Evolutionary conservation across 2,113 vertebrate species (phyloP).

Genomic region (Rhinopithecus roxellana): DNA sequence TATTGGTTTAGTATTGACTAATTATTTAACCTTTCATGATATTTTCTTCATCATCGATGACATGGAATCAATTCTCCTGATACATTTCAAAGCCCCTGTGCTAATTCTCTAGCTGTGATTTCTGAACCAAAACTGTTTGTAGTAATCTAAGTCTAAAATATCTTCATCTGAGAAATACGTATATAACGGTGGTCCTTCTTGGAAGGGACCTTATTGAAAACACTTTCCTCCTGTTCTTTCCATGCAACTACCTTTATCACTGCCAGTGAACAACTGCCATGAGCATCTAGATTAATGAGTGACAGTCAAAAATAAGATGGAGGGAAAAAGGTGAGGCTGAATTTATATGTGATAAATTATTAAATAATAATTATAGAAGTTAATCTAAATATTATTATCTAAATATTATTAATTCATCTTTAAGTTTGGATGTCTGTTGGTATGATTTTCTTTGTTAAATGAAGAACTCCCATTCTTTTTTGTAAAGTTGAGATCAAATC

Average conservation of each 20-base stretch:
- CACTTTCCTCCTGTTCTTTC: background rate
- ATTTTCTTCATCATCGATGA: conserved; percentile 56
- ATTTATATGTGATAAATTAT: background rate
- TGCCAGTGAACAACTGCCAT: background rate
- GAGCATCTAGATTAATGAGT: background rate
- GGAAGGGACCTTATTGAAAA: background rate
- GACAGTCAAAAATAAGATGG: background rate
- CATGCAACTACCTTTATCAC: background rate
- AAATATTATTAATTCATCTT: background rate
- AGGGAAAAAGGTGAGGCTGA: conserved; percentile 18
- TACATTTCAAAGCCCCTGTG: background rate
- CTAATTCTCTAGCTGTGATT: conserved; percentile 54
- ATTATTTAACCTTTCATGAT: conserved; percentile 52
- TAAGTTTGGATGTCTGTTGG: background rate
- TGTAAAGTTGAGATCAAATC: background rate
- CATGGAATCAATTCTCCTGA: conserved; percentile 54
- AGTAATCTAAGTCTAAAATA: conserved; percentile 16
- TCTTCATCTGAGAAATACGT: conserved; percentile 43
- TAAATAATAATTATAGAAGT: background rate
- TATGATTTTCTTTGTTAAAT: conserved; percentile 21
- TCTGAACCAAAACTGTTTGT: background rate
- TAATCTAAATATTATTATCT: background rate
- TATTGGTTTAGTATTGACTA: conserved; percentile 48
- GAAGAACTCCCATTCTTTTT: conserved; percentile 11
- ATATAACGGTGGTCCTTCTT: background rate